Conservation (phyloP, 2,113 vertebrate genomes). For the Antechinus flavipes region DNA sequence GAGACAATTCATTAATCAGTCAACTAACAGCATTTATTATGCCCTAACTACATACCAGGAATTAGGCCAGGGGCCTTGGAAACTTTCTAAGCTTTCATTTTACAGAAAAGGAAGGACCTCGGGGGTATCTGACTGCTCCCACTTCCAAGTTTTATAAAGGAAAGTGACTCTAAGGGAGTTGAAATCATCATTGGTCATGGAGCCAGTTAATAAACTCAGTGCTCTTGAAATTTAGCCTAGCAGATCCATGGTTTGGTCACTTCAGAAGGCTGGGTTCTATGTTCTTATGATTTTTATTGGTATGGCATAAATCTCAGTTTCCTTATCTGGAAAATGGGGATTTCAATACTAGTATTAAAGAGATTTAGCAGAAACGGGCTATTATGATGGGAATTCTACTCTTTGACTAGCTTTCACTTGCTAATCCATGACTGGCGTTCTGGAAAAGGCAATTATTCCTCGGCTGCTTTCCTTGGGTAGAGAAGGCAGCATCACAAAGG, state of each 20-base stretch:
- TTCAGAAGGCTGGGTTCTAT: not conserved
- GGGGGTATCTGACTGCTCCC: not conserved
- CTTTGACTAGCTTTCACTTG: not conserved
- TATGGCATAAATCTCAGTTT: not conserved
- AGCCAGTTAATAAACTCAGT: not conserved
- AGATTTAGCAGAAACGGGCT: not conserved
- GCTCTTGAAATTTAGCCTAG: not conserved
- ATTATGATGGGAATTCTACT: not conserved
- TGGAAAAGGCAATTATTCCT: not conserved
- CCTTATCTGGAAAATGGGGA: not conserved
- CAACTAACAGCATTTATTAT: not conserved
- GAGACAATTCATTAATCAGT: not conserved
- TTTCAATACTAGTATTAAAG: not conserved
- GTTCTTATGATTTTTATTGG: not conserved
- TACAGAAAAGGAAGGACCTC: not conserved
- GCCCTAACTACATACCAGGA: not conserved
- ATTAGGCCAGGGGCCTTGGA: not conserved
- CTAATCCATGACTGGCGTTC: not conserved
- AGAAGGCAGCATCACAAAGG: not conserved
- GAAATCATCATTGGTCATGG: not conserved
- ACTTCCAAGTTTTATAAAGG: not conserved
- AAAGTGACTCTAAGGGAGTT: not conserved
- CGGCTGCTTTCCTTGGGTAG: not conserved
- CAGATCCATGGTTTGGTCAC: not conserved
- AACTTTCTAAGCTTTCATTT: not conserved